Evolutionary conservation across 2,888 invertebrate genomes (phyloP).

Genomic region (Punctoribates punctum): DNA sequence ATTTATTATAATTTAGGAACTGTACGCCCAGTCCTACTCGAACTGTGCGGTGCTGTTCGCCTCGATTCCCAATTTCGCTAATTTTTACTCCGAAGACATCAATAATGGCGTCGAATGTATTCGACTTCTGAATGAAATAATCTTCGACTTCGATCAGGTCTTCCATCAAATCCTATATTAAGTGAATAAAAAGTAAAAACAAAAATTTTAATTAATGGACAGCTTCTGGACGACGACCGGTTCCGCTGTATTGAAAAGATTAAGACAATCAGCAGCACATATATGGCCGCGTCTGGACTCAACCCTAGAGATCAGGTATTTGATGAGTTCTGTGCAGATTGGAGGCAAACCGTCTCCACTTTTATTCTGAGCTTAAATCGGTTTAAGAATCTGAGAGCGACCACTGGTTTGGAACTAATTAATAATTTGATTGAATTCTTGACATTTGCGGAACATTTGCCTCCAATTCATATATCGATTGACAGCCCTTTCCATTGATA

Average conservation of each 20-base stretch:
- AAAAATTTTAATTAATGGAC: neutral
- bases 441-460: neutral
- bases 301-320: conserved; percentile 64
- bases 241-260: conserved; percentile 90
- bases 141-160: conserved; percentile 67
- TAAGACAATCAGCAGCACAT: conserved; percentile 86
- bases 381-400: neutral
- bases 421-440: neutral
- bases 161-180: neutral
- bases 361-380: neutral
- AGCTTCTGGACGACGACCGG: conserved; percentile 75
- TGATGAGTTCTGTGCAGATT: neutral
- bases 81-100: conserved; percentile 95
- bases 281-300: conserved; percentile 92
- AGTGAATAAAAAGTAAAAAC: no score
- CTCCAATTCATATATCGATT: neutral
- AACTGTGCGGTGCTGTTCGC: conserved; percentile 95
- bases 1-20: conserved; percentile 59
- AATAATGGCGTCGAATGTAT: conserved; percentile 98
- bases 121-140: conserved; percentile 93
- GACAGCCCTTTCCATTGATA: neutral
- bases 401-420: neutral
- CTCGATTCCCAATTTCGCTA: conserved; percentile 94
- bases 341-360: neutral
- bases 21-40: conserved; percentile 75